Percentiles rank a stretch among this genome's conserved stretches.
phyloP scores from a whole-genome alignment of 2,888 invertebrate genomes.

The Mactromeris polynyma region DNA sequence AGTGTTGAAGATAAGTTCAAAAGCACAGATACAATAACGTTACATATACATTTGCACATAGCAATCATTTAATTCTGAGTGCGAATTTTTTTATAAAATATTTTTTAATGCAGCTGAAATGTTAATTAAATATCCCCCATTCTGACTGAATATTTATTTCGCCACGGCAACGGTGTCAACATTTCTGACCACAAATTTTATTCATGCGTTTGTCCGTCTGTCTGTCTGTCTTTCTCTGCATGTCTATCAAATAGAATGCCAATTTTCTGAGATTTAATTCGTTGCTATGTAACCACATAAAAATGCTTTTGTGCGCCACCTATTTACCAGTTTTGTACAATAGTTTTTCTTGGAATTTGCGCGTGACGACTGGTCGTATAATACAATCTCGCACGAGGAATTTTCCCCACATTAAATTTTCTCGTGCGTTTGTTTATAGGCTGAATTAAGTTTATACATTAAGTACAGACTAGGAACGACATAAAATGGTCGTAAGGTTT shows the following conservation, averaged over 20 bases:
- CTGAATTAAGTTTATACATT: conserved; percentile 47
- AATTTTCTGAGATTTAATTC: background rate
- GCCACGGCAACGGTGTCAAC: no score
- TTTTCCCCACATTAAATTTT: conserved; percentile 24
- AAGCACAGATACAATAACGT: no score
- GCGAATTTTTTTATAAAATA: no score
- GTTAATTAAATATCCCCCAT: no score
- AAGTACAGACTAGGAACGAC: conserved; percentile 35
- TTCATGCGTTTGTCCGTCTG: background rate
- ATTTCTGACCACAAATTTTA: no score
- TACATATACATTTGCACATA: no score
- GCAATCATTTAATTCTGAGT: no score
- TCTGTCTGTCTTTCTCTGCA: background rate
- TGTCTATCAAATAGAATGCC: background rate
- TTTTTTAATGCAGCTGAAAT: no score
- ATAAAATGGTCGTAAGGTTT: conserved; percentile 55
- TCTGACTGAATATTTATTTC: no score
- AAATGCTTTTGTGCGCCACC: background rate
- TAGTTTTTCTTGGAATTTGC: background rate
- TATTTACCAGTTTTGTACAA: background rate
- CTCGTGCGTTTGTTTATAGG: conserved; percentile 35
- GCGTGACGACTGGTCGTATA: conserved; percentile 21
- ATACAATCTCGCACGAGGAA: background rate
- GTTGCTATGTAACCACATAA: background rate
- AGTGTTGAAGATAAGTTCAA: no score